Conservation (phyloP, 2,113 vertebrate genomes). For the Boleophthalmus pectinirostris region DNA sequence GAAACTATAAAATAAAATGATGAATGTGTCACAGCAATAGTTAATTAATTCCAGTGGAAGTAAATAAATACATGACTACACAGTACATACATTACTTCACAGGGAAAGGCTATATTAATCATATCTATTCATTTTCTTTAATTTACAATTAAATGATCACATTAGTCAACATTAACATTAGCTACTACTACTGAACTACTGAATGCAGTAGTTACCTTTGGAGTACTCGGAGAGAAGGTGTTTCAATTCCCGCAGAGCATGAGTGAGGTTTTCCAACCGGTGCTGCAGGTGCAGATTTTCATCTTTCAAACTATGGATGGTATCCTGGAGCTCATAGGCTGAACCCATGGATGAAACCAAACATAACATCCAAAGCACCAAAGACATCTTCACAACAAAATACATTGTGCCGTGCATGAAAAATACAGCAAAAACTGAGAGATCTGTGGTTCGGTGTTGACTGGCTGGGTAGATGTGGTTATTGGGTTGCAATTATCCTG, state of each 20-base stretch:
- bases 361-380: slow-evolving; percentile 31
- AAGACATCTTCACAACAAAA: slow-evolving; percentile 17
- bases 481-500: not conserved
- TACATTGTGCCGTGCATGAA: slow-evolving; percentile 17
- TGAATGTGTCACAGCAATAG: not conserved
- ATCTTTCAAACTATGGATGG: slow-evolving; percentile 68
- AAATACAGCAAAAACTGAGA: not conserved
- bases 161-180: too few relatives aligned
- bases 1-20: slow-evolving; percentile 7
- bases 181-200: not conserved
- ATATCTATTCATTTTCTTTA: too few relatives aligned
- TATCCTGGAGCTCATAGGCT: slow-evolving; percentile 72
- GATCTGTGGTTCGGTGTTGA: not conserved
- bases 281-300: slow-evolving; percentile 71
- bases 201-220: slow-evolving; percentile 43
- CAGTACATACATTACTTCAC: too few relatives aligned
- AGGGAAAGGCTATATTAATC: too few relatives aligned
- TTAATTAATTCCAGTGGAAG: not conserved
- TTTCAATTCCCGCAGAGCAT: slow-evolving; percentile 63
- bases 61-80: too few relatives aligned
- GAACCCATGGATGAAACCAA: slow-evolving; percentile 28
- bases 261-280: slow-evolving; percentile 67
- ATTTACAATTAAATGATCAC: too few relatives aligned
- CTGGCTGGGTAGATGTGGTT: not conserved
- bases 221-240: slow-evolving; percentile 64